Conservation (phyloP, 2,888 invertebrate genomes). For the Melanchra persicariae region DNA sequence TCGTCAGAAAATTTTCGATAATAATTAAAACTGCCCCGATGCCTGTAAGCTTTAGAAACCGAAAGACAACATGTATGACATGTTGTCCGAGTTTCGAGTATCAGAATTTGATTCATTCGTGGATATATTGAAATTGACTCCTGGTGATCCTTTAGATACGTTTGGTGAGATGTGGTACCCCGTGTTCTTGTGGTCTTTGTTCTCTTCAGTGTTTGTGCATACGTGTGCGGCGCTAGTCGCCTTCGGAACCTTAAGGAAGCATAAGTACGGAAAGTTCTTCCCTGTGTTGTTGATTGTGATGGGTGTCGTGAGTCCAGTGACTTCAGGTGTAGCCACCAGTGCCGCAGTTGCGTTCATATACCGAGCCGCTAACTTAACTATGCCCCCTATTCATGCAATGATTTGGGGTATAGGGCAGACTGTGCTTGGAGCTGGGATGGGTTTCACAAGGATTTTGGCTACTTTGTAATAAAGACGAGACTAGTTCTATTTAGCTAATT, state of each 20-base stretch:
- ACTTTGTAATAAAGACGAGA: conserved; percentile 92
- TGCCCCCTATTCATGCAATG: conserved; percentile 97
- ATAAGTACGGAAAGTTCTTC: conserved; percentile 98
- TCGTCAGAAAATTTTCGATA: conserved; percentile 65
- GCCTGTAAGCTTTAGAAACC: conserved; percentile 82
- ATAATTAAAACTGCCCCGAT: conserved; percentile 85
- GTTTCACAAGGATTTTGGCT: conserved; percentile 97
- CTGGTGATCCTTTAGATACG: conserved; percentile 92
- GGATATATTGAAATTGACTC: conserved; percentile 92
- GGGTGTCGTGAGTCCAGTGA: conserved; percentile 97
- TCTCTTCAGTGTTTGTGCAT: conserved; percentile 98
- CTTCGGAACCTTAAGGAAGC: conserved; percentile 97
- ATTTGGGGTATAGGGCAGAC: conserved; percentile 99
- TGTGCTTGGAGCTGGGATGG: conserved; percentile 96
- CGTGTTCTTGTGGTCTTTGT: conserved; percentile 98
- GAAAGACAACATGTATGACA: conserved; percentile 90
- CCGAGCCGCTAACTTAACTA: conserved; percentile 96
- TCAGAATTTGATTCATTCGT: conserved; percentile 93
- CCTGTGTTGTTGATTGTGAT: conserved; percentile 96
- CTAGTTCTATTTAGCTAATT: conserved; percentile 54
- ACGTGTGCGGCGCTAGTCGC: conserved; percentile 97
- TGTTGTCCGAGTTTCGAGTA: conserved; percentile 90
- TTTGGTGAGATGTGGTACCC: conserved; percentile 99
- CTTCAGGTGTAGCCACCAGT: conserved; percentile 97
- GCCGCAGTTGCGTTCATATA: conserved; percentile 98